Base-by-base conservation (phyloP, 2,797 vertebrate genomes). In the Cuculus canorus region DNA sequence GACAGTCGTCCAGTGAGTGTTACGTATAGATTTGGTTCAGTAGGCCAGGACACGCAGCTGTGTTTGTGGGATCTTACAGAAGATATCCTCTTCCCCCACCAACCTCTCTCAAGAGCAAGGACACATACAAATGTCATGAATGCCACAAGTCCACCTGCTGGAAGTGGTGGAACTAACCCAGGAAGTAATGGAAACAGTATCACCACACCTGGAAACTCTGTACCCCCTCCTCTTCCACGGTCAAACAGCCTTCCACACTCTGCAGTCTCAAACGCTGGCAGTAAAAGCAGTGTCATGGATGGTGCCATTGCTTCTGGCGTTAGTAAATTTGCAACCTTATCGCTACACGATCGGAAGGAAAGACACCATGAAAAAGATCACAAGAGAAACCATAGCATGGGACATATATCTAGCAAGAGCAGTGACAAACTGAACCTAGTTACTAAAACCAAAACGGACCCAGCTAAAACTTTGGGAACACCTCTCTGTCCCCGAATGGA, bases 31-130 rank as follows among this genome's bases (percentile, higher is more conserved):
- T 99, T 99, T 60, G 99, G 99, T 97, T 99, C 99, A 0, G 99
- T 99, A 97, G 99, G 99, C 93, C 99, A 99, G 98, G 99, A 99
- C 98, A 99, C 99, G 4, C 99, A 99, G 96, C 98, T 99, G 82
- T 99, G 99, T 98, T 97, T 99, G 81, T 99, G 99, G 99, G 99
- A 99, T 98, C 99, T 99, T 68, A 99, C 99, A 11, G 99, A 99
- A 98, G 99, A 99, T 96, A 99, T 99, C 96, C 98, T 99, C 87
- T 99, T 99, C 87, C 99, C 99, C 56, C 99, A 99, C 97, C 98
- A 99, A 82, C 99, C 99, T 11, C 98, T 99, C 45, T 99, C 99
- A 76, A 98, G 99, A 97, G 99, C 99, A 95, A 98, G 99, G 97
- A 99, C 99, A 92, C 99, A 99, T 93, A 99, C 99, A 61, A 99